Base-by-base conservation (phyloP, 2,797 vertebrate species). In the Brotogeris chrysoptera region DNA sequence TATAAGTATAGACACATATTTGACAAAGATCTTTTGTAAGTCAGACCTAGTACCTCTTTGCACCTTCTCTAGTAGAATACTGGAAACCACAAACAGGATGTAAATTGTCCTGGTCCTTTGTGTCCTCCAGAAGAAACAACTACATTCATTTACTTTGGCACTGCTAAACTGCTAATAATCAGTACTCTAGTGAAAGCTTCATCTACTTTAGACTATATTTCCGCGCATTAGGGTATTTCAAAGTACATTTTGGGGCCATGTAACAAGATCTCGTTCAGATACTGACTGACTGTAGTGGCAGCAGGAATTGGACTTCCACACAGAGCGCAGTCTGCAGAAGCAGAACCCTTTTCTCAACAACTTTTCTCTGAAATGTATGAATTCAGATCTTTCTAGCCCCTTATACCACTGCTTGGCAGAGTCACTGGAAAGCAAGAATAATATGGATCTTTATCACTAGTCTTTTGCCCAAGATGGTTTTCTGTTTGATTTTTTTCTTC, bases 1-100 rank as follows among this genome's bases (percentile, higher is more conserved):
- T 95, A 79, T 38, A 83, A 86, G 83, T 80, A 88, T 17, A 93
- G 52, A 84, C 44, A 64, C 8, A 55, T 73, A 88, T 81, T 92
- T 91, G 69, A 76, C 36, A 86, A 70, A 86, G 91, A 80, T 41
- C 1, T 49, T 81, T 66, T 72, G 5, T 70, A 83, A 86, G 20
- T 55, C 64, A 92, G 66, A 70, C n/a, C 36, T 52, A 76, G 11
- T 68, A 60, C n/a, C 25, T 49, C 72, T 94, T 79, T 86, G 66
- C 41, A 64, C 24, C 20, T 88, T 81, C 52, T 84, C 16, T 36
- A 76, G 55, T 44, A 66, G 32, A 88, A 66, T 59, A 52, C 3
- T 52, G 36, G 87, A 86, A 78, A 86, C 24, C 79, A 84, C 7
- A 17, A 76, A n/a, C 17, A 53, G 59, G 53, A 44, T 65, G 41